A percentile compares a stretch with the other conserved stretches of the same genome.
Conservation (phyloP, 2,888 invertebrate genomes). For the Lycophotia porphyrea region DNA sequence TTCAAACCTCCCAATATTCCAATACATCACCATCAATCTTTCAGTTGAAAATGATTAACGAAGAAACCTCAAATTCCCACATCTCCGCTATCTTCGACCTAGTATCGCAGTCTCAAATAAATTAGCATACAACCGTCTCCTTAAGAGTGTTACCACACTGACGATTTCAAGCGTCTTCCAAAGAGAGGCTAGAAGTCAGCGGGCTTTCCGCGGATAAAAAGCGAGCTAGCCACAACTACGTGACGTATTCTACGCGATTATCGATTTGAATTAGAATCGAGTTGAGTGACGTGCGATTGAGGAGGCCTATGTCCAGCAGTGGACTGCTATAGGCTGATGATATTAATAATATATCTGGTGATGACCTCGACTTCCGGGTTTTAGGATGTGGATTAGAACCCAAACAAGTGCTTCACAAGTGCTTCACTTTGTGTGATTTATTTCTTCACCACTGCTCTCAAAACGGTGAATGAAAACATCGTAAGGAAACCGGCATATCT, state of each 20-base stretch:
- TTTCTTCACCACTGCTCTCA: background rate
- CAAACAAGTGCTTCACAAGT: background rate
- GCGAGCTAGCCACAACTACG: background rate
- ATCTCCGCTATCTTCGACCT: constrained; percentile 2
- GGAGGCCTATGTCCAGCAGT: too few species aligned
- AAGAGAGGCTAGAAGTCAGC: background rate
- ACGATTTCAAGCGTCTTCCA: background rate
- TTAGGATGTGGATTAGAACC: background rate
- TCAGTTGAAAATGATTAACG: constrained; percentile 1
- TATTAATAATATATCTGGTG: too few species aligned
- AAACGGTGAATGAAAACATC: background rate
- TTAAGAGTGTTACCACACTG: background rate
- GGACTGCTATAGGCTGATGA: too few species aligned
- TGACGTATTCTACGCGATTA: background rate
- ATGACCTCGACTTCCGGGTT: background rate
- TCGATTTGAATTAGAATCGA: too few species aligned
- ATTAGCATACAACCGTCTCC: constrained; percentile 26
- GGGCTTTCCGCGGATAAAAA: background rate
- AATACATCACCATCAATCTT: constrained; percentile 16
- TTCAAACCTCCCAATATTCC: background rate
- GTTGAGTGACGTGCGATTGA: too few species aligned
- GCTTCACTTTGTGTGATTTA: background rate
- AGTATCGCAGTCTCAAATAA: constrained; percentile 11
- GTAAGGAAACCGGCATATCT: background rate
- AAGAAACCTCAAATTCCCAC: constrained; percentile 1